Conservation (phyloP, 1,140 invertebrate species). For the Mizuhopecten yessoensis region DNA sequence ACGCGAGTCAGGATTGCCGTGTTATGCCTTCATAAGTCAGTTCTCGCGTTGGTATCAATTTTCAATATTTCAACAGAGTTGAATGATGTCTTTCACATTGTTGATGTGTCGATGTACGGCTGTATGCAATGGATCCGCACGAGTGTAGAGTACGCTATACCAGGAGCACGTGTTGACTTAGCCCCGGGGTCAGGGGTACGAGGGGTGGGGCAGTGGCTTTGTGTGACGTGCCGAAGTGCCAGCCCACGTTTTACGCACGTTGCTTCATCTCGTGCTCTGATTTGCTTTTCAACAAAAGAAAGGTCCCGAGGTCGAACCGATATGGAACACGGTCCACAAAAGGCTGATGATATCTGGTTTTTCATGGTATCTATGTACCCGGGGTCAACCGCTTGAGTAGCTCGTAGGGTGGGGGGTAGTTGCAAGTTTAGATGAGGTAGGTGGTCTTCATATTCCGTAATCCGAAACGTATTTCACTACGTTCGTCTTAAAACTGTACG, state of each 20-base stretch:
- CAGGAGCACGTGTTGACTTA: conserved; percentile 19
- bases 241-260: neutral
- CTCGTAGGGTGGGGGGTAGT: neutral
- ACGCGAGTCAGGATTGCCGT: neutral
- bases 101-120: conserved; percentile 3
- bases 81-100: conserved; percentile 1
- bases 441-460: conserved; percentile 6
- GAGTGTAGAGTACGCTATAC: conserved; percentile 21
- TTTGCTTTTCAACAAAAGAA: conserved; percentile 34
- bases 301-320: neutral
- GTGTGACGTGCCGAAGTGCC: neutral
- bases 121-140: neutral
- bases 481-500: neutral
- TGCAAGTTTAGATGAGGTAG: neutral
- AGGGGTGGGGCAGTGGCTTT: conserved; percentile 2
- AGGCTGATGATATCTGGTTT: neutral
- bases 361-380: neutral
- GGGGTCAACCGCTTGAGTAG: conserved; percentile 2
- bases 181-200: neutral
- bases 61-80: conserved; percentile 39
- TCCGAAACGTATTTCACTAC: conserved; percentile 34
- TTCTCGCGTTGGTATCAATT: neutral
- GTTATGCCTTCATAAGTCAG: neutral
- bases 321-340: neutral
- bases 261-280: neutral